Conservation (phyloP, 2,888 invertebrate species). For the Heliconius aoede region DNA sequence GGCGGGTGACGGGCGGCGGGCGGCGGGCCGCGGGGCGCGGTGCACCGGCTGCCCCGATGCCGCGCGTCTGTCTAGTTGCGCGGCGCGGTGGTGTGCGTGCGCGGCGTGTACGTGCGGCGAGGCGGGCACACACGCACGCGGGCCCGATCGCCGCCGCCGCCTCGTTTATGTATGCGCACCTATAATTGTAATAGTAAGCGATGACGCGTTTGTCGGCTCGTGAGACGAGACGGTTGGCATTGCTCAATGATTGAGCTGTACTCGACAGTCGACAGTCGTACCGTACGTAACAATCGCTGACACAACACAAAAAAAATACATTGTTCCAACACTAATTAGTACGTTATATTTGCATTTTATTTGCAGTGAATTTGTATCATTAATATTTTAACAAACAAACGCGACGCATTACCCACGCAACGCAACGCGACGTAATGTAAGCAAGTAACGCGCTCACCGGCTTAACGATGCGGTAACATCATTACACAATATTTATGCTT, state of each 20-base stretch:
- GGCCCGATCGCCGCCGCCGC: conserved; percentile 78
- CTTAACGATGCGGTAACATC: background rate
- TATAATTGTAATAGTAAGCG: conserved; percentile 80
- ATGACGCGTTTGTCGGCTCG: conserved; percentile 82
- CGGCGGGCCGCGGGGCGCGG: conserved; percentile 71
- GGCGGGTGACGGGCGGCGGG: conserved; percentile 72
- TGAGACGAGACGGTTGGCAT: conserved; percentile 82
- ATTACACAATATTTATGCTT: background rate
- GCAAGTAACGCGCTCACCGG: background rate
- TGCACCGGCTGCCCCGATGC: conserved; percentile 82
- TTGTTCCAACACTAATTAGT: conserved; percentile 27
- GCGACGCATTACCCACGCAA: background rate
- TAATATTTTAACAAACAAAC: background rate
- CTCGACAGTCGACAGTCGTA: conserved; percentile 71
- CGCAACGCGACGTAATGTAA: background rate
- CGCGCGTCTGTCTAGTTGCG: conserved; percentile 77
- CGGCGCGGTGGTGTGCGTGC: conserved; percentile 74
- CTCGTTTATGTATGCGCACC: conserved; percentile 75
- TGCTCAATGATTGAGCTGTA: conserved; percentile 83
- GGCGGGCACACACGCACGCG: conserved; percentile 68
- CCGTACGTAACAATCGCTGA: conserved; percentile 69
- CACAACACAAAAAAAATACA: conserved; percentile 52
- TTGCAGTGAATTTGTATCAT: background rate
- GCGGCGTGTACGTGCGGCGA: conserved; percentile 63
- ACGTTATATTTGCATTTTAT: conserved; percentile 3